Percentiles rank a stretch among this genome's conserved stretches.
Evolutionary conservation across 1,140 invertebrate genomes (phyloP).

Genomic region (Drosophila lacteicornis): DNA sequence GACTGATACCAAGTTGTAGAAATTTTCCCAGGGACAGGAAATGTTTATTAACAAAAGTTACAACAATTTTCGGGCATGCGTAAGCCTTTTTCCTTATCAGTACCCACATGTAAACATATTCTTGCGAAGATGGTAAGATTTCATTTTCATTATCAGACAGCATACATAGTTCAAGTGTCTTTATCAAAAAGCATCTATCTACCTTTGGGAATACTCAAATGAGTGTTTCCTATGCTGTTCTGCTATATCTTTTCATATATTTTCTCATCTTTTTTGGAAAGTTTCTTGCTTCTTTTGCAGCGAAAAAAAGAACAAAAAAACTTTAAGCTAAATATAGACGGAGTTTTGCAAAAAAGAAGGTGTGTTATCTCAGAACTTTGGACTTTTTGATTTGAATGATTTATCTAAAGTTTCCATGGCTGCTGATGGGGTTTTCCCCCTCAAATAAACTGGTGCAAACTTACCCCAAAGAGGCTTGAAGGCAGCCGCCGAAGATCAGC

Average conservation of each 20-base stretch:
- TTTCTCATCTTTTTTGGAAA: constrained; percentile 17
- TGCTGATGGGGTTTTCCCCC: neutral
- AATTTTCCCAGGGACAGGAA: constrained; percentile 27
- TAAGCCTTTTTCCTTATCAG: constrained; percentile 33
- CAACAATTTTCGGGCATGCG: constrained; percentile 19
- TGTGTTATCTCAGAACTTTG: constrained; percentile 16
- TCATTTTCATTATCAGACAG: constrained; percentile 30
- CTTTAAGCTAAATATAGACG: constrained; percentile 14
- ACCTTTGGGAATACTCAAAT: neutral
- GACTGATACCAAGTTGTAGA: neutral
- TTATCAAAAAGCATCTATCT: constrained; percentile 33
- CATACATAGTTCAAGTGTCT: neutral
- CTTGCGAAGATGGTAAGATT: constrained; percentile 7
- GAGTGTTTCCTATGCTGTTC: constrained; percentile 5
- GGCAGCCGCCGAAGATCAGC: constrained; percentile 34
- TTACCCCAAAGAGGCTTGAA: constrained; percentile 37
- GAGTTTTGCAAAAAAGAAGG: neutral
- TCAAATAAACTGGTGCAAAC: constrained; percentile 2
- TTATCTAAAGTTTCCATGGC: neutral
- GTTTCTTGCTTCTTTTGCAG: neutral
- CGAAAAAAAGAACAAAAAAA: neutral
- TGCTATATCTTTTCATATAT: neutral
- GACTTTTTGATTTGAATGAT: constrained; percentile 21
- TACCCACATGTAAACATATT: constrained; percentile 30
- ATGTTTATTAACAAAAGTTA: constrained; percentile 29